Evolutionary conservation across 2,888 invertebrate species (phyloP), one percentile per base, ranked within the genome.

Genomic region (Xylota sylvarum): DNA sequence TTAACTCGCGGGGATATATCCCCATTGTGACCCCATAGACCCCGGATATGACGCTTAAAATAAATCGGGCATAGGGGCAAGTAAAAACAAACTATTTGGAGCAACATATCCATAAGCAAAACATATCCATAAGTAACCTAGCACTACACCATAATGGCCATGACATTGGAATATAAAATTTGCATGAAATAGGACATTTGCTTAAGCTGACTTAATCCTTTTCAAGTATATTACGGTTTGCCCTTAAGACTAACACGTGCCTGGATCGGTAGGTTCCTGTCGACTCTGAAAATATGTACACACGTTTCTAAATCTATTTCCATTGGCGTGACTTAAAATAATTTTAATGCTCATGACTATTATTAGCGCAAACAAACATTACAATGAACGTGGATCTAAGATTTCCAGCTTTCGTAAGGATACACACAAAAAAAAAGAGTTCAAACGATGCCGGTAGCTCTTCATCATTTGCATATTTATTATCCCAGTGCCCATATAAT

Each of bases 381-480:
- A 23, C 32, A 23, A 10, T 10, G 12, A 46, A 30, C 19, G 64
- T 37, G 37, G 37, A 14, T 27, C 2, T 12, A 9, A 14, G 14
- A 14, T 52, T 35, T n/a, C 52, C 7, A 35, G n/a, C n/a, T 27
- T 5, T 27, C 4, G 6, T 23, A 43, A 27, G 62, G 14, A 7
- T 3, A 37, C 7, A 12, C 17, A 23, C 3, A 4, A 23, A 9
- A 9, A 12, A 56, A 55, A 56, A 27, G 17, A 43, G 43, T 56
- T 58, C 14, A 72, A 48, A 23, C 32, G 48, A 60, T 72, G 62
- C 37, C 27, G 27, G 9, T 46, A 5, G 30, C 55, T 30, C 6
- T 37, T 12, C 27, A 60, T 50, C 46, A 78, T 78, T 78, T 78
- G 69, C 62, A 78, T 77, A 77, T 76, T 77, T 60, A 69, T 50